These are phyloP conservation scores for Acyrthosiphon pisum DNA, from an alignment of 1,140 invertebrate genomes.

Conservation along the genomic window DNA sequence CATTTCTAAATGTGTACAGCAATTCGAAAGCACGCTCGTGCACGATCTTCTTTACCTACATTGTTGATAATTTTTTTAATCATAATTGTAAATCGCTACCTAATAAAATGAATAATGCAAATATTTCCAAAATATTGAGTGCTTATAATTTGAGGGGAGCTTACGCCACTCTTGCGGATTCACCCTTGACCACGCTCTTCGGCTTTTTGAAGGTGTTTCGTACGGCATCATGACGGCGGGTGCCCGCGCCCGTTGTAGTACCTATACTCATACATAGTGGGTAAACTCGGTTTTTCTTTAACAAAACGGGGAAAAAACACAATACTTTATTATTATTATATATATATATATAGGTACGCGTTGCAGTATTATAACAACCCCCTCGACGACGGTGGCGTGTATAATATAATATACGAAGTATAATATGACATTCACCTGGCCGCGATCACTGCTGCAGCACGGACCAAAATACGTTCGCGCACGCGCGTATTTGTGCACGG, in stretches of 20 bases:
- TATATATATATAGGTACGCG: neutral
- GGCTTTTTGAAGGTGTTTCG: neutral
- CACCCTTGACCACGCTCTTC: no score
- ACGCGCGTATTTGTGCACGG: neutral
- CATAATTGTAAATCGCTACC: no score
- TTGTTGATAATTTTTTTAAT: no score
- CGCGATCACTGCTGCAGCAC: neutral
- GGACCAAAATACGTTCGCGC: neutral
- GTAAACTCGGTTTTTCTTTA: constrained; percentile 15
- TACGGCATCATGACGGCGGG: neutral
- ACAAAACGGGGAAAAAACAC: constrained; percentile 4
- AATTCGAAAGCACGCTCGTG: no score
- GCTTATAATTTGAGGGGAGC: no score
- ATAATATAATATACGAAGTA: neutral
- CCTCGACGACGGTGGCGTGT: neutral
- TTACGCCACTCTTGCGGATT: no score
- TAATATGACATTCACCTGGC: neutral
- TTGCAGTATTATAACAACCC: neutral
- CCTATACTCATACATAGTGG: neutral
- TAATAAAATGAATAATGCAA: no score
- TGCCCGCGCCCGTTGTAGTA: neutral
- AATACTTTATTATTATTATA: neutral
- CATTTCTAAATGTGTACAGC: no score
- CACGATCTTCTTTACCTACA: no score
- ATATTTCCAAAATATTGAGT: no score